Evolutionary conservation across 2,113 vertebrate genomes (phyloP).

Genomic region (Acrocephalus kingi): DNA sequence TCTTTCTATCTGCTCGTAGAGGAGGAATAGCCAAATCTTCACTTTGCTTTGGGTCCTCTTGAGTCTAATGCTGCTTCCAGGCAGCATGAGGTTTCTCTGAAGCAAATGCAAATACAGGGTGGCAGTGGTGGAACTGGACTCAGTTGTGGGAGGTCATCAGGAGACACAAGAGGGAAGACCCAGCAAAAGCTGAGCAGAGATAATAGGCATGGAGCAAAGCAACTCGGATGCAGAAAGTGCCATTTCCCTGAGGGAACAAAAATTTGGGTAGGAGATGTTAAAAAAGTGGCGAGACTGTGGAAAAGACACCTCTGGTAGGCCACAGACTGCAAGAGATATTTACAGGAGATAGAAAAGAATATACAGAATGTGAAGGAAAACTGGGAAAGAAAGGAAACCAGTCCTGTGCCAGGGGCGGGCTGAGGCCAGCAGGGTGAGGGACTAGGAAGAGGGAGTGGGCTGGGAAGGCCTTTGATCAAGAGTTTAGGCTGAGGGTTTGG

Average conservation of each 20-base stretch:
- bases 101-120: neutral
- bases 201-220: neutral
- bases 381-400: neutral
- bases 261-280: neutral
- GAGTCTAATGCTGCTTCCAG: neutral
- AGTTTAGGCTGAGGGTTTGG: neutral
- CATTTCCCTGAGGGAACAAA: neutral
- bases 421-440: neutral
- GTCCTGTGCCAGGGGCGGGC: neutral
- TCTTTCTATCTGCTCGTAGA: neutral
- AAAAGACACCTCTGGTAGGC: neutral
- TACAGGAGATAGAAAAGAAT: neutral
- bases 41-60: neutral
- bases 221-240: neutral
- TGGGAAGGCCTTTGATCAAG: neutral
- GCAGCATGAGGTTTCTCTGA: neutral
- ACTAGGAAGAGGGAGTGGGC: neutral
- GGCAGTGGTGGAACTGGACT: neutral
- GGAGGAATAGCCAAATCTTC: neutral
- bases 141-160: neutral
- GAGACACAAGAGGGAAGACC: neutral
- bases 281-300: neutral
- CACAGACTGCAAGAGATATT: neutral
- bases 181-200: neutral
- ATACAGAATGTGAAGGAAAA: neutral